These are phyloP conservation scores for Telmatochromis sp. DNA, from an alignment of 2,113 vertebrate species.

Conservation along the genomic window DNA sequence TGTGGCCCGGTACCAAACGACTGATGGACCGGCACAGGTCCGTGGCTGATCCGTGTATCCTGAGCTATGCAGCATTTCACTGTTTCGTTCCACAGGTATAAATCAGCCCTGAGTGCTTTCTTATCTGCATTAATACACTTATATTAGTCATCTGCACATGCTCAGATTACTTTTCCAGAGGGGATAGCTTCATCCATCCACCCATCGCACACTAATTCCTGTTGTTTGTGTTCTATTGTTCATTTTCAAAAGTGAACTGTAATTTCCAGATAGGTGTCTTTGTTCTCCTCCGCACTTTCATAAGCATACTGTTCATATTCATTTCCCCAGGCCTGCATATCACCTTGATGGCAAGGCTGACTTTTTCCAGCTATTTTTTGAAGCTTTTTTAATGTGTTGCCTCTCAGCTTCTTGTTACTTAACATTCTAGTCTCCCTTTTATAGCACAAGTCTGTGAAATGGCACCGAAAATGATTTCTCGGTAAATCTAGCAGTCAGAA, in stretches of 20 bases:
- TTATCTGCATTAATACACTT: constrained; percentile 30
- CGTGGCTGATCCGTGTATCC: fast-evolving
- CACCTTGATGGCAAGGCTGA: background rate
- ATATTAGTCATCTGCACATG: background rate
- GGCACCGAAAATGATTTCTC: background rate
- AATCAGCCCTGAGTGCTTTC: background rate
- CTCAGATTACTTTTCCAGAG: background rate
- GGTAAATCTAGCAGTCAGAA: background rate
- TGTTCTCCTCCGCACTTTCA: background rate
- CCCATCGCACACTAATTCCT: background rate
- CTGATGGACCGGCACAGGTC: fast-evolving
- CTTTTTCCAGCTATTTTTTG: background rate
- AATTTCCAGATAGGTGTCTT: background rate
- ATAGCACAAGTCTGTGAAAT: background rate
- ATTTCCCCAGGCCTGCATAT: background rate
- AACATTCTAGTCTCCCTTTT: background rate
- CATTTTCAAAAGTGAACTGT: background rate
- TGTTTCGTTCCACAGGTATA: background rate
- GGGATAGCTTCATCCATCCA: background rate
- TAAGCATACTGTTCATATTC: background rate
- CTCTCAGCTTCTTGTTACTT: background rate
- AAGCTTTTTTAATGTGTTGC: background rate
- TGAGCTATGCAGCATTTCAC: background rate
- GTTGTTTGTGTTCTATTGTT: background rate
- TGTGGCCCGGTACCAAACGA: background rate